phyloP scores from a whole-genome alignment of 2,888 invertebrate species.

The Protonemura montana region DNA sequence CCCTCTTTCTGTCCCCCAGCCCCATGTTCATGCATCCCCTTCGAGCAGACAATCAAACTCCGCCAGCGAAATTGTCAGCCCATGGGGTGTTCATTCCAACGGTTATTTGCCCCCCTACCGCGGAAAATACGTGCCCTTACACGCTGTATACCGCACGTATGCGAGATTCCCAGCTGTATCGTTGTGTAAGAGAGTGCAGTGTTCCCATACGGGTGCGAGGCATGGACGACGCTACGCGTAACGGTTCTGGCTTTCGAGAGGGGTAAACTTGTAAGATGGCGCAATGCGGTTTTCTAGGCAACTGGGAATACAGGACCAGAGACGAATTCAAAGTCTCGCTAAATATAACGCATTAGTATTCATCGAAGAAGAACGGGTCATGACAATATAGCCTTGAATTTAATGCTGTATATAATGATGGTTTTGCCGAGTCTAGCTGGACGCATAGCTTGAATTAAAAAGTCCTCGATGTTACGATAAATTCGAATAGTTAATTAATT shows the following conservation, averaged over 20 bases:
- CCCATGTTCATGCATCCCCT: not conserved
- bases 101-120: not conserved
- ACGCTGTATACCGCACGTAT: not conserved
- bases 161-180: not conserved
- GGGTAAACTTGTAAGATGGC: not conserved
- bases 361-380: not conserved
- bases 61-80: not conserved
- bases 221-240: too few species aligned
- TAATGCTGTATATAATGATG: not conserved
- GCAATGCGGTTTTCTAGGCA: not conserved
- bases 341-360: not conserved
- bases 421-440: not conserved
- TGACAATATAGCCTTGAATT: not conserved
- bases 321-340: not conserved
- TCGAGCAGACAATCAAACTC: not conserved
- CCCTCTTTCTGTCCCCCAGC: not conserved
- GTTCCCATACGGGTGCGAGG: not conserved
- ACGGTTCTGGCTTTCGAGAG: not conserved
- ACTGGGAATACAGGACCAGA: not conserved
- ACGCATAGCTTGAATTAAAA: not conserved
- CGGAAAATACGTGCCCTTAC: not conserved
- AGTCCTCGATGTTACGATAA: not conserved
- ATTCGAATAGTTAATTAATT: not conserved
- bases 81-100: constrained; percentile 2
- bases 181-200: not conserved